Evolutionary conservation across 2,888 invertebrate genomes (phyloP), one percentile per base, ranked within the genome.

Genomic region (Escarpia spicata): DNA sequence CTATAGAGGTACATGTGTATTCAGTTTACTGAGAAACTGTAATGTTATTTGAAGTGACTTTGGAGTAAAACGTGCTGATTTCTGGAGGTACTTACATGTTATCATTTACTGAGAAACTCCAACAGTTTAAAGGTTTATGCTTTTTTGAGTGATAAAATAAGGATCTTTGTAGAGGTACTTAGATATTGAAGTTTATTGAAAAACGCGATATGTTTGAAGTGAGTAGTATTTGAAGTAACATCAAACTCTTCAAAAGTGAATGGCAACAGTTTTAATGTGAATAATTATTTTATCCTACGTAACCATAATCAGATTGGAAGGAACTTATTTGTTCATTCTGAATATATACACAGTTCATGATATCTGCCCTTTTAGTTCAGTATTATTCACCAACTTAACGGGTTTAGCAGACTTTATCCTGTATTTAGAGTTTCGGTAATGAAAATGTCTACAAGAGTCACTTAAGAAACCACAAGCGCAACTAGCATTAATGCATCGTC

Each of bases 361-460:
- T 75, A 75, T 75, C 75, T 75, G 75, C 26, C 75, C 26, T 6
- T 75, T 75, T 26, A 75, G 75, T 75, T 75, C 75, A 75, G 6
- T 75, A 75, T 26, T 75, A 26, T n/a, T 26, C 75, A 75, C 75
- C 75, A 75, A 75, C 75, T 12, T 52, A 52, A 52, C 52, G 1
- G 12, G 52, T 52, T 9, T 52, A 12, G 52, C 52, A 52, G 52
- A 52, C 52, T 75, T 75, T 75, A 75, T 75, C 75, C 75, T 15
- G 26, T 26, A 75, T 75, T 75, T 75, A 75, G 26, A 26, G 75
- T 75, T 75, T 15, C 26, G 75, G 75, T 75, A 75, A 75, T 75
- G n/a, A 75, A 75, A 75, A 75, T 75, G 75, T 75, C 75, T 75
- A 75, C 75, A 75, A 75, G 75, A 75, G 26, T 26, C 75, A 75